Evolutionary conservation across 2,888 invertebrate genomes (phyloP), one percentile per base, ranked within the genome.

Genomic region (Arge pagana): DNA sequence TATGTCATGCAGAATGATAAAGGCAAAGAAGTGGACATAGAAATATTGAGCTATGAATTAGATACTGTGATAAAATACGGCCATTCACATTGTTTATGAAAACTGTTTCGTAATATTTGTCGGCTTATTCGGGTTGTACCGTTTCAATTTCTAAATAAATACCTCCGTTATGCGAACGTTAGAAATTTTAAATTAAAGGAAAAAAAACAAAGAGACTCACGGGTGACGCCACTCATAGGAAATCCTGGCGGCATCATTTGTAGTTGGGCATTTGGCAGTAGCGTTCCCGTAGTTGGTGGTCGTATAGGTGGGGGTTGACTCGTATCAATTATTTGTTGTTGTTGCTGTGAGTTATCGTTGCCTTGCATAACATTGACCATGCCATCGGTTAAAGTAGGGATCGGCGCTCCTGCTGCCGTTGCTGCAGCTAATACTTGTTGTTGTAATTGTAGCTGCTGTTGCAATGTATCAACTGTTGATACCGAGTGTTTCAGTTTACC

Each of bases 261-360:
- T 16, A 74, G 55, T 43, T 72, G 75, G 21, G 73, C 63, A 53
- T 71, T 74, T 2, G 74, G 72, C 26, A 81, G 74, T 50, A 81
- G 61, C 50, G 76, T 54, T 48, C 79, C 67, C 56, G 78, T 73
- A 3, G 82, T 81, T 18, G 80, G 78, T 41, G 78, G 78, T 48
- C 74, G 67, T 4, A 73, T 71, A 7, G 76, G 76, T 2, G 86
- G 86, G 5, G 86, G 86, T 68, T 85, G 86, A 61, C 84, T 84
- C 3, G 84, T 85, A 57, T 85, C 85, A n/a, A 82, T 77, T 21
- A 76, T 61, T 48, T 60, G 71, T 57, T 55, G 63, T 37, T 48
- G 54, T 37, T 36, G 56, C 43, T 40, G 53, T 21, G 31, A 8
- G 21, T 56, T 58, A 43, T 62, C 57, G 4, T 63, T 57, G 4